Conservation (phyloP, 37 sponge, comb jelly and placozoan species). For the Dysidea cf. avara region DNA sequence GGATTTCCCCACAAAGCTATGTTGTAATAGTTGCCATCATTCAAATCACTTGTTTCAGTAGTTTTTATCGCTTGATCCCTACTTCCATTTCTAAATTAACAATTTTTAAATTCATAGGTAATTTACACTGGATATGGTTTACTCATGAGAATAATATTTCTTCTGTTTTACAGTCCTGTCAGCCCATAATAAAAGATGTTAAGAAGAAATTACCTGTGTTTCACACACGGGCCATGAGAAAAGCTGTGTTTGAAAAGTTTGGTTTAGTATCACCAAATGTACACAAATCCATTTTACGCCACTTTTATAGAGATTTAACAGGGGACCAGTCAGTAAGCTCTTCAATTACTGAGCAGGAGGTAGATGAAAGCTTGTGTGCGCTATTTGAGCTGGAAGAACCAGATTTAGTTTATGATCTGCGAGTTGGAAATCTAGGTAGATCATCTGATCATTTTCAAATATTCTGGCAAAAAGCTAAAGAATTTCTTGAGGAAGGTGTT, state of each 20-base stretch:
- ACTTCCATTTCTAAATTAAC: no score
- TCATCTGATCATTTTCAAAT: not conserved
- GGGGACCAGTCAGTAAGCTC: slow-evolving; percentile 24
- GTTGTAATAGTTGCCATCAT: no score
- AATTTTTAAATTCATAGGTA: no score
- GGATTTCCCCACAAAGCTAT: no score
- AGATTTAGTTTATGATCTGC: slow-evolving; percentile 24
- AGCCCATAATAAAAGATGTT: slow-evolving; percentile 19
- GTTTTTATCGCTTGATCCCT: no score
- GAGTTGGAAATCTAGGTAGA: slow-evolving; percentile 12
- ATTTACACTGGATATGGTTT: slow-evolving; percentile 15
- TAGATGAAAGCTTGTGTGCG: not conserved
- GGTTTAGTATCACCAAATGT: slow-evolving; percentile 5
- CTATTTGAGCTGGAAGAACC: slow-evolving; percentile 38
- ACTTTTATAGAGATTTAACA: slow-evolving; percentile 15
- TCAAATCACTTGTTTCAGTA: no score
- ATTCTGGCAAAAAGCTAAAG: slow-evolving; percentile 33
- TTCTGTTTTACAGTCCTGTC: slow-evolving; percentile 13
- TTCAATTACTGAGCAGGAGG: slow-evolving; percentile 5
- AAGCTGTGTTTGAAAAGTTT: slow-evolving; percentile 40
- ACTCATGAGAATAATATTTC: not conserved
- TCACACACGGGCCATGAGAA: slow-evolving; percentile 34
- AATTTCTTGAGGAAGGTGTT: slow-evolving; percentile 29
- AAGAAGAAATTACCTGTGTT: slow-evolving; percentile 13
- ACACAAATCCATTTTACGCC: slow-evolving; percentile 8